These are phyloP conservation scores for Beris chalybata DNA, from an alignment of 2,888 invertebrate genomes.

Conservation along the genomic window DNA sequence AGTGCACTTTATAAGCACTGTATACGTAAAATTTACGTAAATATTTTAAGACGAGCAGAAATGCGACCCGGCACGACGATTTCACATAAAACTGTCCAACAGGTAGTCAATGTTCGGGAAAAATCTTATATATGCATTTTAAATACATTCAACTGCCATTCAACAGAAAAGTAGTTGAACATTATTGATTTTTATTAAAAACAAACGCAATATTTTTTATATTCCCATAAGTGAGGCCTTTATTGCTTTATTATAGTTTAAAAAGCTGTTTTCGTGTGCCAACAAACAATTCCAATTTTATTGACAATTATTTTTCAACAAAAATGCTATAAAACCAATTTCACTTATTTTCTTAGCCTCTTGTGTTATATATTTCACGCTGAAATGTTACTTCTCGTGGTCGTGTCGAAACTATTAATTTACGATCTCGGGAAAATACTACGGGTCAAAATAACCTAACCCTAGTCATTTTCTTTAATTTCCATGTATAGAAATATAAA, in stretches of 20 bases:
- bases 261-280: conserved; percentile 10
- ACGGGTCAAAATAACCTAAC: not conserved
- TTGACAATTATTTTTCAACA: conserved; percentile 25
- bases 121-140: no score
- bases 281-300: conserved; percentile 10
- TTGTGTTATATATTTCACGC: not conserved
- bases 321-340: conserved; percentile 22
- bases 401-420: conserved; percentile 1
- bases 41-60: no score
- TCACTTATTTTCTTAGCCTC: not conserved
- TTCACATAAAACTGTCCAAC: no score
- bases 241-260: not conserved
- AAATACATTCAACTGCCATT: no score
- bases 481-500: not conserved
- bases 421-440: conserved; percentile 13
- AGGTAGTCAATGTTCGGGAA: no score
- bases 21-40: no score
- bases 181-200: not conserved
- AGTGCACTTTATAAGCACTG: no score
- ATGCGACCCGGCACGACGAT: no score
- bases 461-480: not conserved
- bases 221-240: not conserved
- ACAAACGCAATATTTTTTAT: not conserved
- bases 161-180: not conserved
- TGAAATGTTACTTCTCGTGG: not conserved